Evolutionary conservation across 92 coral and sea anemone genomes (phyloP).

Genomic region (Pocillopora meandrina): DNA sequence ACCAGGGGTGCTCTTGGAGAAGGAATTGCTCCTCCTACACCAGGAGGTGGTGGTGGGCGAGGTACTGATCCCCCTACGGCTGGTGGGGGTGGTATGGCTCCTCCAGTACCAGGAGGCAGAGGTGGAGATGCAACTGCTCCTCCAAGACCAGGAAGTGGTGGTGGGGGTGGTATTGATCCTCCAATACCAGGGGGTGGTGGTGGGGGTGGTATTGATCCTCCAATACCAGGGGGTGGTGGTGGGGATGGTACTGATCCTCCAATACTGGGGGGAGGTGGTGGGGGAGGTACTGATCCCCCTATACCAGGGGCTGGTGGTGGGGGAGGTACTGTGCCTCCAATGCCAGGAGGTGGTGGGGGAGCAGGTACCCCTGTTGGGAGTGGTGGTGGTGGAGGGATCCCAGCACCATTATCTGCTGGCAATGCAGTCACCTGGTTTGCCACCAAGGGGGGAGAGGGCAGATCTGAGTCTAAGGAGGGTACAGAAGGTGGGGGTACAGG

Average conservation of each 20-base stretch:
- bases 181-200: slow-evolving; percentile 43
- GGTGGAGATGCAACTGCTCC: too few species aligned
- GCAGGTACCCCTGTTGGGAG: slow-evolving; percentile 56
- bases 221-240: too few species aligned
- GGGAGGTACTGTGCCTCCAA: slow-evolving; percentile 8
- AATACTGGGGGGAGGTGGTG: slow-evolving; percentile 57
- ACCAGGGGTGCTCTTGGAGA: too few species aligned
- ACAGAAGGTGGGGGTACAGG: slow-evolving; percentile 90
- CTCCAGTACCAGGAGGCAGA: slow-evolving; percentile 57
- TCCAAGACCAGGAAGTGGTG: slow-evolving; percentile 25
- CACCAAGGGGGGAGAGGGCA: slow-evolving; percentile 56
- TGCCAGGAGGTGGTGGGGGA: slow-evolving; percentile 46
- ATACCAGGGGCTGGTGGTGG: slow-evolving; percentile 36
- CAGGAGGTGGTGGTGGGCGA: slow-evolving; percentile 55
- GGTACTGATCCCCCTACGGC: background rate
- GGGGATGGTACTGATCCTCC: too few species aligned
- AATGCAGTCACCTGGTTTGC: slow-evolving; percentile 53
- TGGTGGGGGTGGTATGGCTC: slow-evolving; percentile 78
- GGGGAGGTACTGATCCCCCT: slow-evolving; percentile 21
- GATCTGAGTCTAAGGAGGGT: slow-evolving; percentile 57
- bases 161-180: slow-evolving; percentile 79
- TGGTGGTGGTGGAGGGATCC: slow-evolving; percentile 85
- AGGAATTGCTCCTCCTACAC: too few species aligned
- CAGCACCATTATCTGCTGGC: slow-evolving; percentile 59
- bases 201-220: too few species aligned